These are phyloP conservation scores for Scaptomyza hsui DNA, from an alignment of 1,140 invertebrate species.

Conservation along the genomic window DNA sequence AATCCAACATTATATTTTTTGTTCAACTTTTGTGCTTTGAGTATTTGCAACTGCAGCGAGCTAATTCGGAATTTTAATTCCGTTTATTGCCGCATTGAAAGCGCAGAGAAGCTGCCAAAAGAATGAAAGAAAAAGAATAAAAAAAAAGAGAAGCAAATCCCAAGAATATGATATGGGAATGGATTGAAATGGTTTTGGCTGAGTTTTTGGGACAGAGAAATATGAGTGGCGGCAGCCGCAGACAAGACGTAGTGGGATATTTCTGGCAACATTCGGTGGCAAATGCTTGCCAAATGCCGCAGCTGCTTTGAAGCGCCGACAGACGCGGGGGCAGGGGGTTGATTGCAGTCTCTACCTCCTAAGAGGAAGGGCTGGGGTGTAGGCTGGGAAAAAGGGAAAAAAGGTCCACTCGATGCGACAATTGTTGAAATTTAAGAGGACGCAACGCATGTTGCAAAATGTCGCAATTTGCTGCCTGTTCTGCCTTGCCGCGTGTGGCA, in stretches of 20 bases:
- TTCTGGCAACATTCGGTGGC: constrained; percentile 31
- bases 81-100: constrained; percentile 74
- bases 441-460: constrained; percentile 74
- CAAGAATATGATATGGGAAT: constrained; percentile 19
- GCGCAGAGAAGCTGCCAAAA: constrained; percentile 60
- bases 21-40: constrained; percentile 20
- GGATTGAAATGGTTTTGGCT: neutral
- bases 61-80: constrained; percentile 77
- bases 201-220: constrained; percentile 27
- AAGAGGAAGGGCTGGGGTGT: neutral
- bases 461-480: constrained; percentile 54
- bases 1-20: neutral
- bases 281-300: constrained; percentile 49
- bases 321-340: neutral
- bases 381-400: neutral
- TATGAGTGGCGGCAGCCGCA: constrained; percentile 48
- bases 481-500: constrained; percentile 70
- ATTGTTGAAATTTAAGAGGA: constrained; percentile 74
- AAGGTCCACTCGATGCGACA: constrained; percentile 41
- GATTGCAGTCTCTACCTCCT: constrained; percentile 4
- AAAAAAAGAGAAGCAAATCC: neutral
- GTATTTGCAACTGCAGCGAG: constrained; percentile 59
- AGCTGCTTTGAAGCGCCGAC: constrained; percentile 64
- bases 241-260: constrained; percentile 50
- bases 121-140: constrained; percentile 7